Percentiles rank a stretch among this genome's conserved stretches.
Conservation (phyloP, 2,888 invertebrate genomes). For the Lacanobia wlatinum region DNA sequence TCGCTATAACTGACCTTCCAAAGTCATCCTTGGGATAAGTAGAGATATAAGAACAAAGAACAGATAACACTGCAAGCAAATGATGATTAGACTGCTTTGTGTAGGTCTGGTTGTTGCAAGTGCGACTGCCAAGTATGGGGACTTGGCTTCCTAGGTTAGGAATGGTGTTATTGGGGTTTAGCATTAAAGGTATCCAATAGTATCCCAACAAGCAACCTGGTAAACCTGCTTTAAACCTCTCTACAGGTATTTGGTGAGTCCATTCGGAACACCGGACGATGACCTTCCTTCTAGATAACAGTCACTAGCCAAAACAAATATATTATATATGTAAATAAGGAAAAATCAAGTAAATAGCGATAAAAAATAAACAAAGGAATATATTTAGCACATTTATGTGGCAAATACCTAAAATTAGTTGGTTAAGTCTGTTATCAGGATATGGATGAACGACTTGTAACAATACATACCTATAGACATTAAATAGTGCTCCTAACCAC, state of each 20-base stretch:
- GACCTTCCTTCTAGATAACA: constrained; percentile 5
- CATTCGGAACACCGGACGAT: not conserved
- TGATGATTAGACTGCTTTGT: no score
- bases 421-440: not conserved
- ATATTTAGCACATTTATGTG: not conserved
- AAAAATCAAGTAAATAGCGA: not conserved
- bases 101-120: not conserved
- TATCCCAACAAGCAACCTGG: not conserved
- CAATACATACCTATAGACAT: not conserved
- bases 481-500: constrained; percentile 44
- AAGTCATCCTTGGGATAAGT: not conserved
- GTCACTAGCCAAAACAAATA: not conserved
- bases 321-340: not conserved
- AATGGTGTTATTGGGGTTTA: not conserved
- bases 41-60: no score
- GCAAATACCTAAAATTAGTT: not conserved
- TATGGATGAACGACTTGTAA: constrained; percentile 3
- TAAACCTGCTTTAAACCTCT: not conserved
- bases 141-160: no score
- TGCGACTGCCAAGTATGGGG: not conserved
- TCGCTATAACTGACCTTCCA: not conserved
- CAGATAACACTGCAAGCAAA: no score
- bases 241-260: no score
- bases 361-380: constrained; percentile 8
- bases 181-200: not conserved